A percentile compares a stretch with the other conserved stretches of the same genome.
Evolutionary conservation across 2,888 invertebrate species (phyloP).

Genomic region (Buathra laborator): DNA sequence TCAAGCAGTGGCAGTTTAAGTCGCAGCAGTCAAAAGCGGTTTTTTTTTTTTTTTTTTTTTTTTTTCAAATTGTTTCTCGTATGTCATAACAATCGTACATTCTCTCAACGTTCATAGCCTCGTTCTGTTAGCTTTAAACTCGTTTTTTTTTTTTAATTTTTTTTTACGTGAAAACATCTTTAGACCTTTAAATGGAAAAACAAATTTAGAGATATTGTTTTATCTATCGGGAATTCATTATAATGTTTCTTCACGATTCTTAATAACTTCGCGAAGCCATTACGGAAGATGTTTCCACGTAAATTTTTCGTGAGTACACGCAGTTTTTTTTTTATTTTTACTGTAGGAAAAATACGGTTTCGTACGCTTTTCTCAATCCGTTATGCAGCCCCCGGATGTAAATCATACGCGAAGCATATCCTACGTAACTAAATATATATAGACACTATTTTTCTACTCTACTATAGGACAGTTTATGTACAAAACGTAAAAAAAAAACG

Average conservation of each 20-base stretch:
- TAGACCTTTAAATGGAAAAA: no score
- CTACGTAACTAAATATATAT: conserved; percentile 55
- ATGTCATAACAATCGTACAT: conserved; percentile 43
- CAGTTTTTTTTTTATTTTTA: conserved; percentile 2
- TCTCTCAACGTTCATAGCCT: conserved; percentile 37
- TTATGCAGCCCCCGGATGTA: conserved; percentile 57
- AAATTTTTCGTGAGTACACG: no score
- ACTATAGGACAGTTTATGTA: conserved; percentile 73
- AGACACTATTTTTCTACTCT: conserved; percentile 70
- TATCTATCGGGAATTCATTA: no score
- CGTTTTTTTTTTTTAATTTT: background rate
- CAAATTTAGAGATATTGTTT: no score
- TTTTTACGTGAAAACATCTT: background rate
- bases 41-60: background rate
- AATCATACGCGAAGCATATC: conserved; percentile 66
- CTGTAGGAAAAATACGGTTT: background rate
- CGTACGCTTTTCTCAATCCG: conserved; percentile 36
- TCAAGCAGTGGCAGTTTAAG: conserved; percentile 41
- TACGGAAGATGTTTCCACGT: no score
- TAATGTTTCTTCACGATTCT: no score
- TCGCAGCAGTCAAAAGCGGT: conserved; percentile 50
- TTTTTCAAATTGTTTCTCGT: background rate
- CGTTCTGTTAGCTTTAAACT: background rate
- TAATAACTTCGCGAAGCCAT: no score
- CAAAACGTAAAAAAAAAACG: conserved; percentile 69